Evolutionary conservation across 2,888 invertebrate genomes (phyloP), one percentile per base, ranked within the genome.

Genomic region (Beris chalybata): DNA sequence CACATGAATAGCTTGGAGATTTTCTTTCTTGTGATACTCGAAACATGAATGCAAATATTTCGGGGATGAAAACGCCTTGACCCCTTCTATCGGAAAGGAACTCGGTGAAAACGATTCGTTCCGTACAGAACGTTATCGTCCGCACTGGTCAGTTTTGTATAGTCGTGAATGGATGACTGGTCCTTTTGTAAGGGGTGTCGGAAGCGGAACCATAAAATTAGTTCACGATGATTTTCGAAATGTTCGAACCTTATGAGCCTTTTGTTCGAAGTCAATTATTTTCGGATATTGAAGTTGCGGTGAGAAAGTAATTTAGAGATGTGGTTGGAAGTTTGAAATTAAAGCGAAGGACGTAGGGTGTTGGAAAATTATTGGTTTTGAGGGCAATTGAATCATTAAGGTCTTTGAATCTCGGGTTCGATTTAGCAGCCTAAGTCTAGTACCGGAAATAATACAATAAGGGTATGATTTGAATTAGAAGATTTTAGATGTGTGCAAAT

Each of bases 191-290:
- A 53, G 55, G 55, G 52, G 61, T 68, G 57, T 15, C 57, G 53
- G 47, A 29, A 64, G 44, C 65, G 66, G 66, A 66, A 65, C 57
- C 64, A 66, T 61, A 63, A 66, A 68, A 68, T 68, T 68, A 68
- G 68, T 63, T 63, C 15, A 31, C 68, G 61, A 66, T 68, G 65
- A 68, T 61, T 66, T 66, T 68, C 53, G 68, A 61, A 63, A 68
- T 63, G 45, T 65, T 66, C 29, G 57, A 65, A 59, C 55, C 52
- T 56, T 68, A 55, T 59, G 11, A 55, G 15, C 52, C 44, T 48
- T 22, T 66, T 68, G 68, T 66, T 57, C 45, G 43, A 63, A 38
- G 50, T 65, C 12, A 56, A 59, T 56, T 55, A 54, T 54, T 53
- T 54, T 55, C 43, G 58, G 58, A 67, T 57, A 54, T 54, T n/a